Evolutionary conservation across 2,797 vertebrate genomes (phyloP), one percentile per base, ranked within the genome.

Genomic region (Chloroceryle inda): DNA sequence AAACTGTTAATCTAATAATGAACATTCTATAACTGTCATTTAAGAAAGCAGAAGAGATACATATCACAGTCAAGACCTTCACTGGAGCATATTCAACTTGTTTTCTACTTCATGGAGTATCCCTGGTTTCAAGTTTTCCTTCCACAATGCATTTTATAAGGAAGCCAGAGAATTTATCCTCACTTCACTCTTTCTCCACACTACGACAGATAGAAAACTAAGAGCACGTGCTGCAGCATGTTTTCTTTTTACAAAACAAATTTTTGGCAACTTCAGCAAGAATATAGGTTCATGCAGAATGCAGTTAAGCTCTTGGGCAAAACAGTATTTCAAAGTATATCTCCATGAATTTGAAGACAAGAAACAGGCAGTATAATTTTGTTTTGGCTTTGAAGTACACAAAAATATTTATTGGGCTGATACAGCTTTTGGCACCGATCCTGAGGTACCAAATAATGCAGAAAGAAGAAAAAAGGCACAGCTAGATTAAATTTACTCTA

Each of bases 381-480:
- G 29, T 14, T 47, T 9, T 61, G 20, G 19, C n/a, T 89, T 89
- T 69, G 56, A 94, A 94, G 77, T 27, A 74, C 40, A 78, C 27
- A 75, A 55, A 79, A 74, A 85, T 85, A 81, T 50, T 89, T 52
- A 52, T 23, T 87, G 62, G 73, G 56, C 29, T 0, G 0, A 69
- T 31, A 47, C 0, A 68, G 71, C 81, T 93, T 67, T 87, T 1
- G 0, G 78, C 44, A 72, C 20, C 24, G 37, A 69, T 63, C 78
- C 85, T 95, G 63, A 66, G 93, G 84, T 64, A 82, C 49, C 63
- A 66, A 89, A 53, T 47, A 92, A 63, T 35, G 80, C 71, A 92
- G 58, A 85, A 81, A 96, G 66, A 73, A 83, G 94, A 94, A 92
- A 78, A 49, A 49, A 89, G 88, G 88, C 27, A 81, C 92, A 42